A percentile compares a stretch with the other conserved stretches of the same genome.
Conservation (phyloP, 2,797 vertebrate genomes). For the Pangasius sanitwongsei region DNA sequence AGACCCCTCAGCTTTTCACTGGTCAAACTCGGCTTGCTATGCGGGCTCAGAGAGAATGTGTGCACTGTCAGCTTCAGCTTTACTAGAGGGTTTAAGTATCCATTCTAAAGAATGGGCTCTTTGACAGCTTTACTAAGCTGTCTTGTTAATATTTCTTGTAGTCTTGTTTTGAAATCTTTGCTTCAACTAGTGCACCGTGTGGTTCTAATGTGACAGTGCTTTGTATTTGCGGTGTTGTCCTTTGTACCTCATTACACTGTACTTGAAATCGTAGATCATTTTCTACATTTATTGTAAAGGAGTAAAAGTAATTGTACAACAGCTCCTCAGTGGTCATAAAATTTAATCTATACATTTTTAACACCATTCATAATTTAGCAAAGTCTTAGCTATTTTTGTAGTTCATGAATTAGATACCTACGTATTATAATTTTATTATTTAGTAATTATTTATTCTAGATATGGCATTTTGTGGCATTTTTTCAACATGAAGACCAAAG, state of each 20-base stretch:
- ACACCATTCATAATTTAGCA: neutral
- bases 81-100: conserved; percentile 6
- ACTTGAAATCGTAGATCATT: neutral
- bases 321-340: neutral
- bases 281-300: neutral
- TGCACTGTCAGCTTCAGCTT: conserved; percentile 12
- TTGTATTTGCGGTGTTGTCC: neutral
- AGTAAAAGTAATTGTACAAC: neutral
- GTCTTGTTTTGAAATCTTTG: neutral
- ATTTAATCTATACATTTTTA: neutral
- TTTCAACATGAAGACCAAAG: neutral
- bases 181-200: neutral
- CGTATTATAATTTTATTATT: neutral
- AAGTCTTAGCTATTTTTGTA: neutral
- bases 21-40: conserved; percentile 35
- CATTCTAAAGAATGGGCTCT: neutral
- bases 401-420: neutral
- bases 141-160: neutral
- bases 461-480: neutral
- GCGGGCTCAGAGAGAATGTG: conserved; percentile 14
- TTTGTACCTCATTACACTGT: neutral
- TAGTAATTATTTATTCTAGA: neutral
- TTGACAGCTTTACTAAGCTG: neutral
- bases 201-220: neutral
- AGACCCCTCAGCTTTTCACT: conserved; percentile 10